A percentile compares a stretch with the other conserved stretches of the same genome.
These are phyloP conservation scores for Drosophila pseudoananassae DNA, from an alignment of 1,140 invertebrate species.

Conservation along the genomic window DNA sequence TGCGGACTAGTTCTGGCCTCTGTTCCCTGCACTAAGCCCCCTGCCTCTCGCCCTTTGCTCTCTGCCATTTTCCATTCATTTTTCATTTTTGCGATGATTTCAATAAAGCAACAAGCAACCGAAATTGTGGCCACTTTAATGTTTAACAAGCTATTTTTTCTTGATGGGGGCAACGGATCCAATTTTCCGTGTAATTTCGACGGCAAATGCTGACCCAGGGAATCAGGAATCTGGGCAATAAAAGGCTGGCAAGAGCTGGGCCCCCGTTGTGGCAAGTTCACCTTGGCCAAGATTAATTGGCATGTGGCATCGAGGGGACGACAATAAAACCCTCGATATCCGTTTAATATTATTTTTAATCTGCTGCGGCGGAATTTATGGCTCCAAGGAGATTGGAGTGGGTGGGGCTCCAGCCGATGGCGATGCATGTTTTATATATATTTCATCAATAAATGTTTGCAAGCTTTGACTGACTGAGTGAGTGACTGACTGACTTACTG, in stretches of 20 bases:
- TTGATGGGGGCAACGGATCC: slow-evolving; percentile 40
- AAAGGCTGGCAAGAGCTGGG: neutral
- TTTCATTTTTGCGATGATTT: slow-evolving; percentile 28
- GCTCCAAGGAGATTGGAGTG: slow-evolving; percentile 17
- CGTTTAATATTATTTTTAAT: slow-evolving; percentile 82
- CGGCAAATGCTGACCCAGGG: slow-evolving; percentile 54
- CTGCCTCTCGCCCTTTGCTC: neutral
- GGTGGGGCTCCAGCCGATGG: neutral
- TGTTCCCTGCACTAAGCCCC: slow-evolving; percentile 14
- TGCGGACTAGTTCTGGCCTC: slow-evolving; percentile 39
- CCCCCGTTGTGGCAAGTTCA: slow-evolving; percentile 17
- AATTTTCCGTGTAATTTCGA: slow-evolving; percentile 75
- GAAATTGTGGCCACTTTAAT: slow-evolving; percentile 73
- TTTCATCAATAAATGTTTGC: slow-evolving; percentile 69
- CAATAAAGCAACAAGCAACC: slow-evolving; percentile 44
- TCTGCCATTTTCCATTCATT: slow-evolving; percentile 26
- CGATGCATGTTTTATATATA: slow-evolving; percentile 79
- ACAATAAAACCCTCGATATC: slow-evolving; percentile 77
- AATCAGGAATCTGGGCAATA: slow-evolving; percentile 29
- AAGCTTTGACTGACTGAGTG: slow-evolving; percentile 32
- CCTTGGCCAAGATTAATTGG: slow-evolving; percentile 71
- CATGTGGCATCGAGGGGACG: slow-evolving; percentile 35
- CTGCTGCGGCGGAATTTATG: slow-evolving; percentile 65
- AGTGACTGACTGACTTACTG: slow-evolving; percentile 18
- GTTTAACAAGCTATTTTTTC: slow-evolving; percentile 59